A percentile compares a stretch with the other conserved stretches of the same genome.
Conservation (phyloP, 2,888 invertebrate species). For the Aphidoletes aphidimyza region DNA sequence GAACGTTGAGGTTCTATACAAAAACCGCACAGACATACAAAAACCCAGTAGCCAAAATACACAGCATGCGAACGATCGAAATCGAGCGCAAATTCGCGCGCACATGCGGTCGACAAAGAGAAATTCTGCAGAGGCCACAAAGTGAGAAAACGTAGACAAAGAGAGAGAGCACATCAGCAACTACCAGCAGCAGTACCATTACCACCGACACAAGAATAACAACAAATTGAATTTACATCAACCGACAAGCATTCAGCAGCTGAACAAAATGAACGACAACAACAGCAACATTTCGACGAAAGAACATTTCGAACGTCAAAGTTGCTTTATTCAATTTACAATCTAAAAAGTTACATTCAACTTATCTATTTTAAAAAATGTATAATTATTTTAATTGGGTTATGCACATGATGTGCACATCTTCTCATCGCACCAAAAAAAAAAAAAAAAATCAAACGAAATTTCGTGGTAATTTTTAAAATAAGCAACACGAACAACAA, state of each 20-base stretch:
- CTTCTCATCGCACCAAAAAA: not conserved
- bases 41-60: slow-evolving; percentile 29
- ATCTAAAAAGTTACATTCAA: slow-evolving; percentile 28
- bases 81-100: not conserved
- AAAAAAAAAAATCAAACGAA: too few species aligned
- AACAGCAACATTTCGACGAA: not conserved
- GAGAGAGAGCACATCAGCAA: slow-evolving; percentile 1
- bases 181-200: not conserved
- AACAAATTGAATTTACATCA: slow-evolving; percentile 14
- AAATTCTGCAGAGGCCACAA: slow-evolving; percentile 29
- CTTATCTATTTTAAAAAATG: slow-evolving; percentile 26
- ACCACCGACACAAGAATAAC: not conserved
- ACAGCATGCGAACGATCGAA: slow-evolving; percentile 1
- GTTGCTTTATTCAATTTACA: slow-evolving; percentile 28
- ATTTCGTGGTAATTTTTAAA: too few species aligned
- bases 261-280: not conserved
- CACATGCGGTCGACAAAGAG: slow-evolving; percentile 13
- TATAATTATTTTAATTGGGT: slow-evolving; percentile 38
- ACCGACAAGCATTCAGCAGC: not conserved
- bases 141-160: slow-evolving; percentile 43
- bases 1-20: not conserved
- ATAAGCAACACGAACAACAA: too few species aligned
- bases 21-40: slow-evolving; percentile 35
- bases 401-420: slow-evolving; percentile 12
- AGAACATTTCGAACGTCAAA: slow-evolving; percentile 15